phyloP scores from a whole-genome alignment of 2,797 vertebrate species.

The Argya squamiceps region DNA sequence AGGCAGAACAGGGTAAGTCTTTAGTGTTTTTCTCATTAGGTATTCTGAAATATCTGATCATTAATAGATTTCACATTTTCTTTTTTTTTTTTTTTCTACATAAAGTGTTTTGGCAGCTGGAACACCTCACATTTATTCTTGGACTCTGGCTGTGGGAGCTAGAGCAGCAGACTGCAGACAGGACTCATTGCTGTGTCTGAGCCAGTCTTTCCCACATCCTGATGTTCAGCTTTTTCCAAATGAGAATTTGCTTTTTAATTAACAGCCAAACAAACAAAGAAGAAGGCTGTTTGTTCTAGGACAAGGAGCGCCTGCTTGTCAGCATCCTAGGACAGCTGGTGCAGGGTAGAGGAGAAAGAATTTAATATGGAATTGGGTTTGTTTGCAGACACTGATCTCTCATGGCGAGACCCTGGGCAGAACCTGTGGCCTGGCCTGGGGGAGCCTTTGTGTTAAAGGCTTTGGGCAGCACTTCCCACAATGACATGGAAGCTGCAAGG shows the following conservation, averaged over 20 bases:
- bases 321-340: constrained; percentile 18
- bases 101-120: constrained; percentile 3
- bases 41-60: constrained; percentile 11
- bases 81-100: background rate
- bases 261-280: constrained; percentile 44
- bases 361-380: background rate
- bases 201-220: constrained; percentile 19
- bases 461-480: background rate
- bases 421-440: background rate
- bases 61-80: background rate
- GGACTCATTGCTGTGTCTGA: background rate
- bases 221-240: background rate
- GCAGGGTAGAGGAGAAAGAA: background rate
- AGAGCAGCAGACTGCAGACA: background rate
- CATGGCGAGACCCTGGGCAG: background rate
- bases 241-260: constrained; percentile 53
- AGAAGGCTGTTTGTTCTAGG: constrained; percentile 31
- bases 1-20: background rate
- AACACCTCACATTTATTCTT: constrained; percentile 21
- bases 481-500: fast-evolving
- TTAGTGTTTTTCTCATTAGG: background rate
- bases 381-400: constrained; percentile 3
- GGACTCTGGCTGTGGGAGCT: background rate
- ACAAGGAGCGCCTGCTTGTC: background rate
- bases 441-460: fast-evolving